Conservation (phyloP, 2,113 vertebrate species). For the Bos indicus region DNA sequence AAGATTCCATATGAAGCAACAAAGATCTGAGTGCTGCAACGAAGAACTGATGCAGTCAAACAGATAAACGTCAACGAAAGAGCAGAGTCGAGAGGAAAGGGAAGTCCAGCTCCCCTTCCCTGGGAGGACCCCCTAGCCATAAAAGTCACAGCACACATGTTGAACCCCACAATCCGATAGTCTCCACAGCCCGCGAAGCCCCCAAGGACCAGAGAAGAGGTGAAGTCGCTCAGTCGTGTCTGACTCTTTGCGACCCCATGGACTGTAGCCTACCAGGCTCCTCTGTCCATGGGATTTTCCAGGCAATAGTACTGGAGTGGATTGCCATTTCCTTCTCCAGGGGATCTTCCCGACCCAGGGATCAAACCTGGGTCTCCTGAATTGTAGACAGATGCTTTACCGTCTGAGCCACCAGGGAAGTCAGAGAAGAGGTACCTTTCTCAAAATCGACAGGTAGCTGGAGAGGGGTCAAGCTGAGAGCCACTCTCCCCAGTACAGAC, state of each 20-base stretch:
- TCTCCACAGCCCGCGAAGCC: not conserved
- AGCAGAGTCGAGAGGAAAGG: not conserved
- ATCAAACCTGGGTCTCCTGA: too few relatives aligned
- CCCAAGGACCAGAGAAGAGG: not conserved
- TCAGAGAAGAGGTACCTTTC: not conserved
- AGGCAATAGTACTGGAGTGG: too few relatives aligned
- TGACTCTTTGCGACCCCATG: too few relatives aligned
- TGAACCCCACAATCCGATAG: fast-evolving
- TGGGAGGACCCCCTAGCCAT: fast-evolving
- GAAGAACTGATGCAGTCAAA: not conserved
- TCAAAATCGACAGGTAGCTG: not conserved
- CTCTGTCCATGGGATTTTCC: too few relatives aligned
- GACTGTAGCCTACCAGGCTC: too few relatives aligned
- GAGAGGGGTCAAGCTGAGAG: not conserved
- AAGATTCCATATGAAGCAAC: not conserved
- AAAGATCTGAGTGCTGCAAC: not conserved
- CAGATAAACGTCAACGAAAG: not conserved
- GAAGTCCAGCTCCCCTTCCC: fast-evolving
- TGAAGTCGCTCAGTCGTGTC: too few relatives aligned
- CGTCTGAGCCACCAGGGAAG: too few relatives aligned
- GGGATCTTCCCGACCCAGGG: too few relatives aligned
- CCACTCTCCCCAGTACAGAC: too few relatives aligned
- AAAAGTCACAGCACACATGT: not conserved
- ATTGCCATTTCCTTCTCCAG: too few relatives aligned
- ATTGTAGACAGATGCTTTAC: too few relatives aligned